phyloP scores from a whole-genome alignment of 1,140 invertebrate genomes.

The Copidosoma floridanum region DNA sequence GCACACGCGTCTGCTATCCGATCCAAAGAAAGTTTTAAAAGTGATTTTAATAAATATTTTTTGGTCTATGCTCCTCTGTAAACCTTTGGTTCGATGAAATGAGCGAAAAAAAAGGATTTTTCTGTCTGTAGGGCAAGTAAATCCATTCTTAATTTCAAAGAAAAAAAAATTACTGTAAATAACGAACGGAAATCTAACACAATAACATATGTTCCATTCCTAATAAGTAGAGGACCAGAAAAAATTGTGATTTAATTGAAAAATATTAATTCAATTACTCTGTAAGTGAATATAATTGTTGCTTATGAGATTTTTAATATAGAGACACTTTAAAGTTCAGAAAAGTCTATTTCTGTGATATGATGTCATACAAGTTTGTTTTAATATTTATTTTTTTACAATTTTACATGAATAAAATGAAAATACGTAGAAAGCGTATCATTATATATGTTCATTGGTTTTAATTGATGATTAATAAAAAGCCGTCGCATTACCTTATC shows the following conservation, averaged over 20 bases:
- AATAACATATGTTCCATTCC: slow-evolving; percentile 23
- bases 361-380: slow-evolving; percentile 8
- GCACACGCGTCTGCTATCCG: background rate
- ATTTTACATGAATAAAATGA: slow-evolving; percentile 5
- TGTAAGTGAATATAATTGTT: background rate
- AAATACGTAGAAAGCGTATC: too few species aligned
- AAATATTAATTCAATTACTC: slow-evolving; percentile 13
- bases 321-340: slow-evolving; percentile 24
- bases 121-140: too few species aligned
- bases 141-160: background rate
- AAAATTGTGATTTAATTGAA: slow-evolving; percentile 6
- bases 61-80: background rate
- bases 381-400: slow-evolving; percentile 15
- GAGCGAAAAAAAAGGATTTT: too few species aligned
- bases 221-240: slow-evolving; percentile 32
- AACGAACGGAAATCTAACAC: too few species aligned
- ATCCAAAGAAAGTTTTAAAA: slow-evolving; percentile 13
- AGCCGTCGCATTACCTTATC: too few species aligned
- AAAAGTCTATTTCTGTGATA: slow-evolving; percentile 19
- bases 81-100: background rate
- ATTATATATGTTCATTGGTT: too few species aligned
- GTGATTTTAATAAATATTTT: slow-evolving; percentile 6
- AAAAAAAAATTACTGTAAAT: slow-evolving; percentile 21
- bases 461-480: too few species aligned
- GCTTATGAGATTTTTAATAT: slow-evolving; percentile 3